Percentiles rank a stretch among this genome's conserved stretches.
Evolutionary conservation across 2,113 vertebrate species (phyloP).

Genomic region (Seriola aureovittata): DNA sequence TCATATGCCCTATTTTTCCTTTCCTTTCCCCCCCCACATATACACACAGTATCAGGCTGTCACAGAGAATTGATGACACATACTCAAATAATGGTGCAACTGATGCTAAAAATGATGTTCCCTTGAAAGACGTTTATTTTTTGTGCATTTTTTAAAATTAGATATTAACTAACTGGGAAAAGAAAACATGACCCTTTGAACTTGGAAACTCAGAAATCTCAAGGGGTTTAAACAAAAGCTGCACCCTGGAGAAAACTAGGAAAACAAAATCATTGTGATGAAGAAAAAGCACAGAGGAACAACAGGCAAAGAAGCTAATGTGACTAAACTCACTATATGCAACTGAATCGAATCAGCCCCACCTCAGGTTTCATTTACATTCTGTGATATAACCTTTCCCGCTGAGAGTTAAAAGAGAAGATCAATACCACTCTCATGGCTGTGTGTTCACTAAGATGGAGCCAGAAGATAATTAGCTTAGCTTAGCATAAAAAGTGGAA

Average conservation of each 20-base stretch:
- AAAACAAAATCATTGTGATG: background rate
- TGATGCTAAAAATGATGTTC: background rate
- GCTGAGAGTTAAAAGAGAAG: background rate
- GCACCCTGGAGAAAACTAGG: conserved; percentile 6
- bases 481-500: no score
- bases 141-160: background rate
- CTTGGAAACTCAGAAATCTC: background rate
- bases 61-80: background rate
- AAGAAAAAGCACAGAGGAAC: background rate
- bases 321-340: background rate
- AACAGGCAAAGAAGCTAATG: background rate
- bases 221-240: conserved; percentile 5
- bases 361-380: background rate
- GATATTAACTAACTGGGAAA: background rate
- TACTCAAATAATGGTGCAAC: background rate
- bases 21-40: background rate
- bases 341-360: background rate
- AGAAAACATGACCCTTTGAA: conserved; percentile 21
- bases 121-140: conserved; percentile 12
- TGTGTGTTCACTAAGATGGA: background rate
- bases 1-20: conserved; percentile 7
- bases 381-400: background rate
- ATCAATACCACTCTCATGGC: background rate
- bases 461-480: no score
- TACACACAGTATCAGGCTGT: background rate